phyloP scores from a whole-genome alignment of 2,888 invertebrate genomes.

The Ophion ventricosus region DNA sequence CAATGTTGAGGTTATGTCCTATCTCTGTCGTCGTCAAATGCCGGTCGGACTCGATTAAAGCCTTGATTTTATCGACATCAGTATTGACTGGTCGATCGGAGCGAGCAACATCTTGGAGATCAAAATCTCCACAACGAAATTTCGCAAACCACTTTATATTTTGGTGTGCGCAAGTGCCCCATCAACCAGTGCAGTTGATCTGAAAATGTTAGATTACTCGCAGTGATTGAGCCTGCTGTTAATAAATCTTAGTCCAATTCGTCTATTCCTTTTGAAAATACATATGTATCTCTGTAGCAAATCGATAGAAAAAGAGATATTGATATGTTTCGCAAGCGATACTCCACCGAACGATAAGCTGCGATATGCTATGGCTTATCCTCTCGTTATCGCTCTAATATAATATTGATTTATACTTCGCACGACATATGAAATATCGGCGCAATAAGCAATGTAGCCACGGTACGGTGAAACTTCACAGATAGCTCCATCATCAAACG shows the following conservation, averaged over 20 bases:
- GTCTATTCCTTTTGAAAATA: neutral
- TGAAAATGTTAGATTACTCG: slow-evolving; percentile 17
- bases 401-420: slow-evolving; percentile 14
- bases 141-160: too few relatives aligned
- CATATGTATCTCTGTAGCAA: neutral
- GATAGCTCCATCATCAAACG: neutral
- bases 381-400: neutral
- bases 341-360: slow-evolving; percentile 12
- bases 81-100: too few relatives aligned
- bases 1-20: too few relatives aligned
- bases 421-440: neutral
- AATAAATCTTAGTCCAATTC: slow-evolving; percentile 31
- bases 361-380: slow-evolving; percentile 7
- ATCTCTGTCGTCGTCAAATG: too few relatives aligned
- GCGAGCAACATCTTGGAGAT: too few relatives aligned
- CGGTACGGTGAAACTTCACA: neutral
- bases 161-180: too few relatives aligned
- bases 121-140: too few relatives aligned
- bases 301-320: neutral
- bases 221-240: neutral
- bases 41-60: too few relatives aligned
- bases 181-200: slow-evolving; percentile 37
- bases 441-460: slow-evolving; percentile 12
- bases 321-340: slow-evolving; percentile 3
- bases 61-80: too few relatives aligned